These are phyloP conservation scores for Porphyrio hochstetteri DNA, from an alignment of 2,113 vertebrate genomes.

Conservation along the genomic window DNA sequence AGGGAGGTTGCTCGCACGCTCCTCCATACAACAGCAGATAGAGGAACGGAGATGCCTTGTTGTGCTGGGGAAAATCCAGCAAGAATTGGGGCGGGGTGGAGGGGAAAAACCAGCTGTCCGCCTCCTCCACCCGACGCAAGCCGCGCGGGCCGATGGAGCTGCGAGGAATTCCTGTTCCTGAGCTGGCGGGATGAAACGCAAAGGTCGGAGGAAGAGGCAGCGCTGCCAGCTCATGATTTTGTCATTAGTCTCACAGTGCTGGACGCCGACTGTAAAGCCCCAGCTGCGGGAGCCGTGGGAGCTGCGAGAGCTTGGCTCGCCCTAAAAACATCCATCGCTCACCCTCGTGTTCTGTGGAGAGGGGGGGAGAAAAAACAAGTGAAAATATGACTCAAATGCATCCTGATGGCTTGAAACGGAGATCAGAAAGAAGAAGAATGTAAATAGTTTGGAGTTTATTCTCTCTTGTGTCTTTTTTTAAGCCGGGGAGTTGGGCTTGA, in stretches of 20 bases:
- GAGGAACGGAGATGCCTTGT: not conserved
- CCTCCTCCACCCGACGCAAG: not conserved
- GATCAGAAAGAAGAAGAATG: not conserved
- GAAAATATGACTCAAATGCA: conserved; percentile 3
- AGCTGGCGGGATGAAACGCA: not conserved
- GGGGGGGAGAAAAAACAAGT: not conserved
- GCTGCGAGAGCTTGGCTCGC: conserved; percentile 22
- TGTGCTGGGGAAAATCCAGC: not conserved
- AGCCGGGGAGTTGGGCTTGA: not conserved
- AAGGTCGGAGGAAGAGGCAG: conserved; percentile 29
- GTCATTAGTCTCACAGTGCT: conserved; percentile 27
- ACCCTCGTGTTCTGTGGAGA: not conserved
- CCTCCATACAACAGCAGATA: not conserved
- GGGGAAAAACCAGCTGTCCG: not conserved
- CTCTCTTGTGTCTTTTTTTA: not conserved
- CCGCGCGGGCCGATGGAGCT: not conserved
- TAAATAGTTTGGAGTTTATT: not conserved
- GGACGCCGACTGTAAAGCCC: conserved; percentile 18
- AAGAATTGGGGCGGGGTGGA: not conserved
- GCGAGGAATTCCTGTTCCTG: not conserved
- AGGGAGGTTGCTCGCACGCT: not conserved
- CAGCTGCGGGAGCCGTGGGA: conserved; percentile 58
- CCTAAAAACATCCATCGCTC: not conserved
- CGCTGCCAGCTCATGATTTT: conserved; percentile 45
- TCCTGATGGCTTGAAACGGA: not conserved